phyloP scores from a whole-genome alignment of 2,888 invertebrate species.

The Gasteruption jaculator region DNA sequence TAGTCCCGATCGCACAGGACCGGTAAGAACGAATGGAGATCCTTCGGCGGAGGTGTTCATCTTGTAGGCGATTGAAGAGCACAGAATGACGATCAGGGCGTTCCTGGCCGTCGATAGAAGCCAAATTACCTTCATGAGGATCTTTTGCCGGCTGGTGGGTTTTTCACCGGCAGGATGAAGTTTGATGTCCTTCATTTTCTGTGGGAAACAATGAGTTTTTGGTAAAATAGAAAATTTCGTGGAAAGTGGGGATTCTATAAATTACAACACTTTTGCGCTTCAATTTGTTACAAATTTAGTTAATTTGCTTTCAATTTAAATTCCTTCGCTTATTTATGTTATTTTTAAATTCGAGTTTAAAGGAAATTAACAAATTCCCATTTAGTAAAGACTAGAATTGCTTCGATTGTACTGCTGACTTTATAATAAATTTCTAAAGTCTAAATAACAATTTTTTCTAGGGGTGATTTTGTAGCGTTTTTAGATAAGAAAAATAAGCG shows the following conservation, averaged over 20 bases:
- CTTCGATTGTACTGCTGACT: too few species aligned
- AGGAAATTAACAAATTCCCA: too few species aligned
- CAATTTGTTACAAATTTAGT: too few species aligned
- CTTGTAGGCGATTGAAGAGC: conserved; percentile 65
- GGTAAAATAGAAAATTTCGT: background rate
- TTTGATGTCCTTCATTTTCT: conserved; percentile 73
- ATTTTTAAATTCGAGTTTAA: too few species aligned
- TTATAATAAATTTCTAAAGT: too few species aligned
- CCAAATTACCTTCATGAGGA: conserved; percentile 65
- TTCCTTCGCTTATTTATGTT: too few species aligned
- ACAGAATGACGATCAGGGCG: conserved; percentile 73
- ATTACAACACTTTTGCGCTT: too few species aligned
- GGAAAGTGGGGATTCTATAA: background rate
- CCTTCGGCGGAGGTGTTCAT: conserved; percentile 54
- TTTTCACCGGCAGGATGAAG: conserved; percentile 48
- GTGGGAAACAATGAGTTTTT: conserved; percentile 32
- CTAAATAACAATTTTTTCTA: too few species aligned
- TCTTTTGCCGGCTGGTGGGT: conserved; percentile 47
- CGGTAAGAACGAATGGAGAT: conserved; percentile 71
- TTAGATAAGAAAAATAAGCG: conserved; percentile 28
- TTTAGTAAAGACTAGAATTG: too few species aligned
- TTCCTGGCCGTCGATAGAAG: conserved; percentile 77
- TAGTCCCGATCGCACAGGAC: conserved; percentile 70
- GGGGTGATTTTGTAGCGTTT: too few species aligned
- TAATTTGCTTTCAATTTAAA: too few species aligned